Conservation (phyloP, 2,113 vertebrate species). For the Porphyrio hochstetteri region DNA sequence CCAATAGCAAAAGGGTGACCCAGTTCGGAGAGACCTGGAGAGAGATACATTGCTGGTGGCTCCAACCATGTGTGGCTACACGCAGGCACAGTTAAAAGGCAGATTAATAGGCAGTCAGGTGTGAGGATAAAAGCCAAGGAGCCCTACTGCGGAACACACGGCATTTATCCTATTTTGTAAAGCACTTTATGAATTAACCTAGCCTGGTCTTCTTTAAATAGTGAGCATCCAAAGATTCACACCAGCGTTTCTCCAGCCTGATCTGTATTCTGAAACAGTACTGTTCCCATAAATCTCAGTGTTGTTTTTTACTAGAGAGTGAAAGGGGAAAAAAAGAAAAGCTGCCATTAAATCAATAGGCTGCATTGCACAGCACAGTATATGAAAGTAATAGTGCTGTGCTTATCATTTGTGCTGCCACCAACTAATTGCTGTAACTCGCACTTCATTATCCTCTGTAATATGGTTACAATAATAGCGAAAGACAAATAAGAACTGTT, state of each 20-base stretch:
- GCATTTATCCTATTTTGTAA: constrained; percentile 61
- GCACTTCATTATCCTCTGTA: constrained; percentile 57
- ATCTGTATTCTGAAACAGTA: constrained; percentile 65
- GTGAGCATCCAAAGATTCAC: constrained; percentile 47
- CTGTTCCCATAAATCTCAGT: constrained; percentile 55
- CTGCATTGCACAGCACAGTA: constrained; percentile 37
- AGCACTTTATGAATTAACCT: constrained; percentile 68
- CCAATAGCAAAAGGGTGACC: constrained; percentile 50
- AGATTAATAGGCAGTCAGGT: constrained; percentile 75
- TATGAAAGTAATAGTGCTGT: background rate
- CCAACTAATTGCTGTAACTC: constrained; percentile 57
- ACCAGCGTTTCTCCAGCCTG: constrained; percentile 12
- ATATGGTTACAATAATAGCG: constrained; percentile 39
- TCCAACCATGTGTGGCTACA: constrained; percentile 57
- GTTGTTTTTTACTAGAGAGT: constrained; percentile 17
- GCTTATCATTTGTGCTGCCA: constrained; percentile 54
- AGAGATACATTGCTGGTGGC: constrained; percentile 55
- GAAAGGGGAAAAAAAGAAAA: constrained; percentile 46
- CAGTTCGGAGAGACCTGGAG: constrained; percentile 55
- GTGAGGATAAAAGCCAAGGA: constrained; percentile 67
- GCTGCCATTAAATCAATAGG: constrained; percentile 40
- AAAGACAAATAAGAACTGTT: constrained; percentile 42
- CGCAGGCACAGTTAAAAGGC: constrained; percentile 68
- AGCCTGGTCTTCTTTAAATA: constrained; percentile 28
- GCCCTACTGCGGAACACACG: constrained; percentile 55